Base-by-base conservation (phyloP, 1,140 invertebrate species). In the Globodera rostochiensis region DNA sequence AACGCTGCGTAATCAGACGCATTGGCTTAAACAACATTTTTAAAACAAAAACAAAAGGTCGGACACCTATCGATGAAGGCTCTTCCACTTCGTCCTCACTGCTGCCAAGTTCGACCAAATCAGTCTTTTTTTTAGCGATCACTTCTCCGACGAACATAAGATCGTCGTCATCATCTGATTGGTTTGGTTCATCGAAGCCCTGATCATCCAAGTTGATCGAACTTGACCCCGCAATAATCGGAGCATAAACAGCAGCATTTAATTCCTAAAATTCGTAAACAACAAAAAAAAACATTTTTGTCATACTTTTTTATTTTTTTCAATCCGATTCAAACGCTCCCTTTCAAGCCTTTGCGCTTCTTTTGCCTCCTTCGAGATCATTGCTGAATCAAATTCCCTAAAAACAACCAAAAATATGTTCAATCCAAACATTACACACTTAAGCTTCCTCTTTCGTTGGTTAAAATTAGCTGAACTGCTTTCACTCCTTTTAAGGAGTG, bases 281-380 rank as follows among this genome's bases (percentile, higher is more conserved):
- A 36, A 25, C 49, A n/a, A 50, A 5, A 11, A 7, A 8, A 25
- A 25, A 7, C 45, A 47, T 21, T 80, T 64, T 46, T 60, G 49
- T 49, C 19, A 64, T 11, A 74, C 45, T 60, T 15, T 71, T 45
- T 21, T 78, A n/a, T 50, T 86, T 60, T 36, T 85, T 69, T 86
- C 85, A 15, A 86, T 45, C 69, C 85, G 81, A 46, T 86, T 83
- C 53, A 86, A 74, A 47, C 85, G 82, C 50, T 86, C 67, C 71
- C 80, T 73, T 78, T 86, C 85, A 15, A 71, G 47, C 21, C 66
- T 46, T 67, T 86, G 85, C 3, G 84, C 85, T 57, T 79, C 77
- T 15, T 66, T 50, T 6, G 81, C 80, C 8, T 75, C 82, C 21
- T 6, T 47, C 15, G 81, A 83, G 11, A 79, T 60, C 57, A 64